Evolutionary conservation across 2,113 vertebrate genomes (phyloP), one percentile per base, ranked within the genome.

Genomic region (Anguilla japonica): DNA sequence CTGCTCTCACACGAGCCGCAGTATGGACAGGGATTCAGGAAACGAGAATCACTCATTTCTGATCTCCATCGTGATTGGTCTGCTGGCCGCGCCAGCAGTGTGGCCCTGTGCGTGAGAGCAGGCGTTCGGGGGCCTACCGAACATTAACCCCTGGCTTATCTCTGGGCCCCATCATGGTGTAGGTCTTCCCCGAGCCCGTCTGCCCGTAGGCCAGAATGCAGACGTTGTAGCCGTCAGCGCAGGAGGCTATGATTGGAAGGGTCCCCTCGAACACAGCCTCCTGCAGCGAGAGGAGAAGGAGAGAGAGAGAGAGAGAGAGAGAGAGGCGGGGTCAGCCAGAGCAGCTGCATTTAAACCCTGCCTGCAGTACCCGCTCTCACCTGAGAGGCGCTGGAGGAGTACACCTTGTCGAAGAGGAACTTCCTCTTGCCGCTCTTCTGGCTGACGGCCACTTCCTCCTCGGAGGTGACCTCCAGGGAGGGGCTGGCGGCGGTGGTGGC

Each of bases 141-240:
- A 94, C 93, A 86, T 93, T 94, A 34, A 95, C 93, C 41, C 94
- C 94, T 0, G 94, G 94, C 40, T 93, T 88, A 9, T 93, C 89
- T 40, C 91, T 93, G 84, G 13, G 89, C 39, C 93, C 94, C 93
- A 94, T 95, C 93, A 94, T 94, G 16, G 94, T 95, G 92, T 92
- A 94, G 0, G 92, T 95, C 87, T 94, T 95, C 82, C 94, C 92
- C 15, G 94, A 94, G 78, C 94, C 92, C 0, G 94, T 95, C 60
- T 95, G 94, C 9, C 94, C 94, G 46, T 95, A 95, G 1, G 93
- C 93, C 87, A 94, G 82, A 0, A 95, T 94, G n/a, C 93, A 95
- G 50, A 94, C 29, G 53, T 94, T 94, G 63, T 93, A 95, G 16
- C 94, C 93, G 2, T 92, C 95, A 26, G 91, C 92, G 82, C 95